A percentile compares a stretch with the other conserved stretches of the same genome.
Evolutionary conservation across 2,888 invertebrate genomes (phyloP).

Genomic region (Drosophila affinis): DNA sequence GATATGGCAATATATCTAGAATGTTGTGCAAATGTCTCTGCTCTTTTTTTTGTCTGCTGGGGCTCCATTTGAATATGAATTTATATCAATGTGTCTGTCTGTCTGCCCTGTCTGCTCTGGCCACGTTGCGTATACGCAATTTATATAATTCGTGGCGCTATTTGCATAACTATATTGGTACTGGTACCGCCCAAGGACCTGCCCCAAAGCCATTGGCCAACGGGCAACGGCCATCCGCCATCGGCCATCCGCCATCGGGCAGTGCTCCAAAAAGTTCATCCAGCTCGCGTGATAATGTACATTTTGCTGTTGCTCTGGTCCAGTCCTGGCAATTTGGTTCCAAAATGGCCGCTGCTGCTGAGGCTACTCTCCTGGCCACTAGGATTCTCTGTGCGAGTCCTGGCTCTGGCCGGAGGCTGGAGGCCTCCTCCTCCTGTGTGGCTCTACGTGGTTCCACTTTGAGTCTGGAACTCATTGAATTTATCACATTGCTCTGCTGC

Average conservation of each 20-base stretch:
- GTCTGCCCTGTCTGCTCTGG: conserved; percentile 23
- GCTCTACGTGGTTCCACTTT: neutral
- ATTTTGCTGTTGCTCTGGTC: conserved; percentile 18
- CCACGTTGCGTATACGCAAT: conserved; percentile 74
- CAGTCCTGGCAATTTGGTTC: neutral
- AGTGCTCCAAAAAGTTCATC: conserved; percentile 33
- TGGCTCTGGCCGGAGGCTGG: neutral
- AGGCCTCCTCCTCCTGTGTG: neutral
- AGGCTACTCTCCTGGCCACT: neutral
- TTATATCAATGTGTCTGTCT: conserved; percentile 62
- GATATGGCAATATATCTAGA: conserved; percentile 57
- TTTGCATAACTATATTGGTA: conserved; percentile 67
- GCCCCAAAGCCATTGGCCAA: too few relatives aligned
- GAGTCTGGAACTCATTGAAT: conserved; percentile 13
- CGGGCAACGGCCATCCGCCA: neutral
- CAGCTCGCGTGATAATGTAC: conserved; percentile 48
- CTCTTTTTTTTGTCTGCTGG: neutral
- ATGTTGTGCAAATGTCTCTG: conserved; percentile 72
- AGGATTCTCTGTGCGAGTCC: neutral
- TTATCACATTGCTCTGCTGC: conserved; percentile 22
- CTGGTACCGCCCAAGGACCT: conserved; percentile 12
- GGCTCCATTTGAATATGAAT: conserved; percentile 69
- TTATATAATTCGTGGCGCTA: conserved; percentile 75
- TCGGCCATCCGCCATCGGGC: neutral
- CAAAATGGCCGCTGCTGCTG: neutral